Evolutionary conservation across 2,113 vertebrate genomes (phyloP).

Genomic region (Marmota monax): DNA sequence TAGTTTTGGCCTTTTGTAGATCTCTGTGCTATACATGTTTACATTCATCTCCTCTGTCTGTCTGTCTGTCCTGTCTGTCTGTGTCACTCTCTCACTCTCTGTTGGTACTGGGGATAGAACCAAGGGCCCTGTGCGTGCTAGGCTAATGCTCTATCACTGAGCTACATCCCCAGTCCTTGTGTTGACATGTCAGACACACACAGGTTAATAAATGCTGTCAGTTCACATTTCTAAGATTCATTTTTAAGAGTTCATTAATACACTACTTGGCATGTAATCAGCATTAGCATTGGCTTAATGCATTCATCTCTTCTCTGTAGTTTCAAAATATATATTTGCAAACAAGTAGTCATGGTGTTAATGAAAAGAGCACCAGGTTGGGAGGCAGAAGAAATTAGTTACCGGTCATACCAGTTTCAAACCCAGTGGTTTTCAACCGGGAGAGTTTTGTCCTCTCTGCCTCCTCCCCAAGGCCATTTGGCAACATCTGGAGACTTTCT

Average conservation of each 20-base stretch:
- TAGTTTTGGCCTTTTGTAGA: not conserved
- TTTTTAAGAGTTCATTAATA: conserved; percentile 51
- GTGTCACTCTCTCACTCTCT: too few relatives aligned
- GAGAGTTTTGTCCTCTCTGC: not conserved
- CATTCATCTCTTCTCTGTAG: not conserved
- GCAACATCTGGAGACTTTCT: not conserved
- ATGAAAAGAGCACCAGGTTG: not conserved
- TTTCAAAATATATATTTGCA: not conserved
- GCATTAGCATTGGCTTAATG: not conserved
- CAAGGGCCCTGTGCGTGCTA: too few relatives aligned
- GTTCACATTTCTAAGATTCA: not conserved
- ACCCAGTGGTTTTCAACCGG: not conserved
- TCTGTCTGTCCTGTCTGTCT: too few relatives aligned
- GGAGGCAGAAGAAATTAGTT: not conserved
- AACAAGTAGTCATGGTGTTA: not conserved
- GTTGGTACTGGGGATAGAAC: too few relatives aligned
- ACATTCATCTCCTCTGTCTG: not conserved
- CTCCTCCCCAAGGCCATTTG: not conserved
- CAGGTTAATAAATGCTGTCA: not conserved
- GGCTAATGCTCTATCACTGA: too few relatives aligned
- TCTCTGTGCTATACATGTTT: not conserved
- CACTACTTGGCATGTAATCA: conserved; percentile 34
- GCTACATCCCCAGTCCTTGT: too few relatives aligned
- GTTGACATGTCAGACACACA: not conserved
- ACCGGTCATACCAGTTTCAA: not conserved